phyloP scores from a whole-genome alignment of 2,113 vertebrate species.

The Saiga tatarica region DNA sequence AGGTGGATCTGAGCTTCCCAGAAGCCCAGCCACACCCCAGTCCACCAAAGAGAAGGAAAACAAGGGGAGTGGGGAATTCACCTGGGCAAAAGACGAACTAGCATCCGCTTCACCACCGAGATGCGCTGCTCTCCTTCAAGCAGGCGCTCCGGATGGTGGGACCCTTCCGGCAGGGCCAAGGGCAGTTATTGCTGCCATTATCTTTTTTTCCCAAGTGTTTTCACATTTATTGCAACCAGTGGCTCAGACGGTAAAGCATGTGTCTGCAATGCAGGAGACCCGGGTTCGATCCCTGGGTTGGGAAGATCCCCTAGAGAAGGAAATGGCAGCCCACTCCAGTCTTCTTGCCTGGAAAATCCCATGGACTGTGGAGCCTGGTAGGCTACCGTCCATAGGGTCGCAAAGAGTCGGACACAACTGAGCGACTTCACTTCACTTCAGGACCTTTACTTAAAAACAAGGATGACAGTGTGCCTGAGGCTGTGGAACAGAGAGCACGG shows the following conservation, averaged over 20 bases:
- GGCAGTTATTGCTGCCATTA: too few relatives aligned
- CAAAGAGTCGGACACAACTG: too few relatives aligned
- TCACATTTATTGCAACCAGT: not conserved
- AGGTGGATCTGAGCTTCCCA: rapidly evolving
- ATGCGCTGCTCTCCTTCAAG: not conserved
- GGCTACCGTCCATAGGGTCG: rapidly evolving
- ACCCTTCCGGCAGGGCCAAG: not conserved
- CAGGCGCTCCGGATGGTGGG: not conserved
- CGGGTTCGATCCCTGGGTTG: too few relatives aligned
- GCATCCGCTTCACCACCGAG: not conserved
- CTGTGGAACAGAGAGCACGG: not conserved
- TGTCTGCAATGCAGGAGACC: too few relatives aligned
- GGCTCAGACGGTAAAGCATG: too few relatives aligned
- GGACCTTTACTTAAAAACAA: not conserved
- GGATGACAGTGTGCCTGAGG: not conserved
- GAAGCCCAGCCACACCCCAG: not conserved
- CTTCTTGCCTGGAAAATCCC: too few relatives aligned
- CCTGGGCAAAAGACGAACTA: not conserved
- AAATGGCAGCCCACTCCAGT: too few relatives aligned
- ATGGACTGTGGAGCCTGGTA: too few relatives aligned
- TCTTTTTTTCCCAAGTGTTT: not conserved
- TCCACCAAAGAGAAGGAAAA: rapidly evolving
- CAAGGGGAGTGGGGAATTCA: not conserved
- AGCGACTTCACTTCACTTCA: too few relatives aligned
- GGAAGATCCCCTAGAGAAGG: too few relatives aligned